Base-by-base conservation (phyloP, 2,797 vertebrate genomes). In the Bovichtus variegatus region DNA sequence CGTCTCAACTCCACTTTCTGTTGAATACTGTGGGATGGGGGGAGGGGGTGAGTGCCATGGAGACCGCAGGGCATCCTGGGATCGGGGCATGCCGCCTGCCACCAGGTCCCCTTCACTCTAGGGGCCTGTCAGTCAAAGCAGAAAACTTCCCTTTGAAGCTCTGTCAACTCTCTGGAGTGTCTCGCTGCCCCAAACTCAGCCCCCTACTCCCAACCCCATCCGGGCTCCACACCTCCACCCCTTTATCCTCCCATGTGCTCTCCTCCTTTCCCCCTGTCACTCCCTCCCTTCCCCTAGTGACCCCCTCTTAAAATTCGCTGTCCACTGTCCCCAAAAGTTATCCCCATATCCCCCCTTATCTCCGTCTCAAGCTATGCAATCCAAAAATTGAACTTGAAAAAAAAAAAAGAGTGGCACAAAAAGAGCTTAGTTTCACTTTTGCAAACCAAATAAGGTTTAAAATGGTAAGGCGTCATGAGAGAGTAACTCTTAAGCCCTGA, bases 361-460 rank as follows among this genome's bases (percentile, higher is more conserved):
- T 93, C 83, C 40, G 81, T 91, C 93, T 92, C 78, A 91, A 88
- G 91, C 91, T 93, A 89, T 81, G 87, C 87, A 81, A 86, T 89
- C 87, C 87, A 86, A 91, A 92, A 87, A 84, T 87, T 91, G 66
- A 90, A 93, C 90, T 90, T 85, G 65, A 60, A 38, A 57, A 46
- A 19, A 9, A 81, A 90, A 84, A 85, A 82, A 73, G 80, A 79
- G 78, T 82, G 59, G 78, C 76, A 66, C 51, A 86, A 81, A 91
- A 93, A 94, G 88, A 90, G 92, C 92, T 94, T 94, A 94, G 93
- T 94, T 93, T 94, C 90, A 94, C 94, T 94, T 95, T 94, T 94
- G 92, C 92, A 94, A 95, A 94, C 93, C 94, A 95, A 95, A 94
- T 94, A 93, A 91, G 92, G 93, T 94, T 94, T 94, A 93, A 94